Base-by-base conservation (phyloP, 2,113 vertebrate genomes). In the Petrocephalus zakoni region DNA sequence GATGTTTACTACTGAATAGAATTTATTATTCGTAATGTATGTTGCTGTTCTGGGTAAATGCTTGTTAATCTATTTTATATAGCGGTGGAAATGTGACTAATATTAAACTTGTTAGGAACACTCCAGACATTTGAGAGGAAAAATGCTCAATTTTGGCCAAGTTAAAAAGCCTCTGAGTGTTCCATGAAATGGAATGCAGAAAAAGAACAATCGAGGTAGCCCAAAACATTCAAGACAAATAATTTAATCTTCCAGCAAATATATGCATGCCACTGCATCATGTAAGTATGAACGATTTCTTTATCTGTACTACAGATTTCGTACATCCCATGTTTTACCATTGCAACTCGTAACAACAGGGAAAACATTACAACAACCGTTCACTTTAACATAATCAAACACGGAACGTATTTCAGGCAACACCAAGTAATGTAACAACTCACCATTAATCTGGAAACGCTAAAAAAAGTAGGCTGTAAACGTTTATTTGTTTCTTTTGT, bases 341-440 rank as follows among this genome's bases (percentile, higher is more conserved):
- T 3, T 68, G 10, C 7, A 78, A 78, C 17, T 42, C 5, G n/a
- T n/a, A n/a, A 42, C 29, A 42, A 42, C 8, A 78, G 15, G 19
- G 72, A 78, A 78, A 78, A 7, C 1, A 17, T 78, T 15, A 75
- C 9, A 75, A 37, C 29, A 37, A 64, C n/a, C 8, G 47, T 11
- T 42, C 3, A 42, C 19, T 64, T 5, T 22, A 49, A 19, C 37
- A 21, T 47, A 56, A 55, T 37, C 7, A 29, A 34, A 55, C 46
- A 86, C 49, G 84, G 52, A 86, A 86, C 25, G 52, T 49, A 56
- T 55, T 86, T 56, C 53, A 6, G 53, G 84, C 13, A 85, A 85
- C 84, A 56, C n/a, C 46, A 83, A 83, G 37, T 21, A 83, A 83
- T 83, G 34, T 78, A 78, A 37, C 68, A 75, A 78, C 29, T 78